phyloP scores from a whole-genome alignment of 2,888 invertebrate species.

The Troides oblongomaculatus region DNA sequence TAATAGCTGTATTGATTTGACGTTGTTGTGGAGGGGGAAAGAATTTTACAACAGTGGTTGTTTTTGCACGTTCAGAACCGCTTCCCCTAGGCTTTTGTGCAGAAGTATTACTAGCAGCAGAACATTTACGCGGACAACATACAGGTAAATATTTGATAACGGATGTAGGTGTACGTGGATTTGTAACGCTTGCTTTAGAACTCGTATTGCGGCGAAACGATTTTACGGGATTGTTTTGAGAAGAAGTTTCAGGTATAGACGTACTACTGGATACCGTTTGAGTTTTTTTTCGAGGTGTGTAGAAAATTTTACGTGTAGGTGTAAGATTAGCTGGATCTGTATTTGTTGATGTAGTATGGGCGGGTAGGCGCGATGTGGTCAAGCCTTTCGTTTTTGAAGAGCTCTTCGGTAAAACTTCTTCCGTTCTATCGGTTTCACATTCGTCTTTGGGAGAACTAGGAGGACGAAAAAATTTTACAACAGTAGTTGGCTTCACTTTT shows the following conservation, averaged over 20 bases:
- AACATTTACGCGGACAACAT: neutral
- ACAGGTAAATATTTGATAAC: slow-evolving; percentile 11
- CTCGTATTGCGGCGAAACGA: slow-evolving; percentile 6
- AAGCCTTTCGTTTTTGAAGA: neutral
- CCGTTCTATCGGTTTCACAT: neutral
- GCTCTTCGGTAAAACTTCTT: neutral
- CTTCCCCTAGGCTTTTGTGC: slow-evolving; percentile 2
- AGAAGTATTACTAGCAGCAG: slow-evolving; percentile 4
- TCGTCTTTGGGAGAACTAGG: neutral
- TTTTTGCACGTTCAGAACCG: slow-evolving; percentile 1
- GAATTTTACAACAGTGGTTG: slow-evolving; percentile 25
- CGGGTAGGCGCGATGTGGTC: neutral
- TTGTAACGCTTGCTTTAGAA: slow-evolving; percentile 3
- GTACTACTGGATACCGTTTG: slow-evolving; percentile 11
- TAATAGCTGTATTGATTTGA: slow-evolving; percentile 13
- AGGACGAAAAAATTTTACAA: slow-evolving; percentile 12
- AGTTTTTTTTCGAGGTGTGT: neutral
- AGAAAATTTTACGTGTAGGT: slow-evolving; percentile 6
- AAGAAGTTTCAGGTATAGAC: slow-evolving; percentile 2
- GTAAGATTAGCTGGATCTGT: slow-evolving; percentile 6
- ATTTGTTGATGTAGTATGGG: slow-evolving; percentile 10
- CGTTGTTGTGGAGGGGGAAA: slow-evolving; percentile 17
- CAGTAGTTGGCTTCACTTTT: slow-evolving; percentile 1
- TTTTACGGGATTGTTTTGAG: neutral
- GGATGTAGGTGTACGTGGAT: slow-evolving; percentile 3